Percentiles rank a stretch among this genome's conserved stretches.
phyloP scores from a whole-genome alignment of 2,113 vertebrate genomes.

The Semicossyphus pulcher region DNA sequence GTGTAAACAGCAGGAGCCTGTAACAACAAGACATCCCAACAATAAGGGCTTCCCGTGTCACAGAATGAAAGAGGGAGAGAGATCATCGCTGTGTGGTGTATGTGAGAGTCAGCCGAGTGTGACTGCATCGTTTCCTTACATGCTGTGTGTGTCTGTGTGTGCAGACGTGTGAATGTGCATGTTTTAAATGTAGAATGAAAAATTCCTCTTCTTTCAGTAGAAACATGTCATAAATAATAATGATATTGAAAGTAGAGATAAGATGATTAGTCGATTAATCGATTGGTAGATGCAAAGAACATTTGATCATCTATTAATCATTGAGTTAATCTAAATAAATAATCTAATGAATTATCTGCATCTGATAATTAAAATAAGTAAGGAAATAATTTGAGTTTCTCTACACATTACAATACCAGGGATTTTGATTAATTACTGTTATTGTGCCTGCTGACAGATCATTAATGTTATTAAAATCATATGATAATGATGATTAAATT shows the following conservation, averaged over 20 bases:
- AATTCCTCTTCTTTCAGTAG: not conserved
- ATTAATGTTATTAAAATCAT: no score
- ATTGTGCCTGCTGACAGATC: no score
- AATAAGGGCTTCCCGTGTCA: slow-evolving; percentile 48
- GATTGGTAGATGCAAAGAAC: not conserved
- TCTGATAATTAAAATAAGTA: no score
- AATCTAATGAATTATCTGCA: no score
- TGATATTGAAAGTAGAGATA: no score
- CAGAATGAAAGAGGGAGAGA: slow-evolving; percentile 16
- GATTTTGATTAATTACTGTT: no score
- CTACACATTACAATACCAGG: no score
- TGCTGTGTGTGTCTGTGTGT: slow-evolving; percentile 32
- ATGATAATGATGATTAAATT: no score
- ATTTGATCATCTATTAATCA: no score
- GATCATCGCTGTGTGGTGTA: slow-evolving; percentile 44
- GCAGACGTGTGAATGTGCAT: not conserved
- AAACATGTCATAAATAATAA: not conserved
- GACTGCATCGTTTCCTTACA: slow-evolving; percentile 26
- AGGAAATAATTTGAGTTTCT: no score
- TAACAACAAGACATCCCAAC: slow-evolving; percentile 61
- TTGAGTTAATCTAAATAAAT: no score
- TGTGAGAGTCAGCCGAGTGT: slow-evolving; percentile 34
- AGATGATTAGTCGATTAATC: not conserved
- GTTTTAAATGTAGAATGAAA: not conserved
- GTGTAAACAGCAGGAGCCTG: slow-evolving; percentile 65